Conservation (phyloP, 2,888 invertebrate species). For the Alcis repandata region DNA sequence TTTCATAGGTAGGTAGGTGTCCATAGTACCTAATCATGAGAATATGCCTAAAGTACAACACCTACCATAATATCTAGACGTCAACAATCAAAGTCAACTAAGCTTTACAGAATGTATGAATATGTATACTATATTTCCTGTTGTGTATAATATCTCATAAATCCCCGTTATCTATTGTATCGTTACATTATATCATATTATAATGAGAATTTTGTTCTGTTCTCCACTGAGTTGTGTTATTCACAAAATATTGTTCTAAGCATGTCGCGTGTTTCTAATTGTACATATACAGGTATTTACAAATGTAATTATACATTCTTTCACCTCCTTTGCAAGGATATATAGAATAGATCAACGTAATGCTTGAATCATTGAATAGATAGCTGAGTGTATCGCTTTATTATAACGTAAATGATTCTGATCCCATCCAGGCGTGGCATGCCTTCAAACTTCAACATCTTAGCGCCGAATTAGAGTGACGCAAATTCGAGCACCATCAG, state of each 20-base stretch:
- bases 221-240: slow-evolving; percentile 58
- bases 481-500: too few species aligned
- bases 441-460: neutral
- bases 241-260: slow-evolving; percentile 68
- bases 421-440: neutral
- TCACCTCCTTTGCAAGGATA: slow-evolving; percentile 26
- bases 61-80: slow-evolving; percentile 22
- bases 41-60: slow-evolving; percentile 18
- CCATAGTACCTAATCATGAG: slow-evolving; percentile 29
- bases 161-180: slow-evolving; percentile 51
- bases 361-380: slow-evolving; percentile 47
- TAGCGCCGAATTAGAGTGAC: too few species aligned
- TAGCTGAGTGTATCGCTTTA: slow-evolving; percentile 24
- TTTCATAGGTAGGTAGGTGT: slow-evolving; percentile 39
- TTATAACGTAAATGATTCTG: slow-evolving; percentile 2
- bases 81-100: slow-evolving; percentile 23
- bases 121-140: slow-evolving; percentile 45
- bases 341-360: slow-evolving; percentile 19
- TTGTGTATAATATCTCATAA: slow-evolving; percentile 53
- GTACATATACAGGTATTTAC: slow-evolving; percentile 20
- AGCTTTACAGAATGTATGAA: slow-evolving; percentile 64
- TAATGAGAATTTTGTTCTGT: slow-evolving; percentile 53
- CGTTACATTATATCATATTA: slow-evolving; percentile 52
- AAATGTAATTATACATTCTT: slow-evolving; percentile 12
- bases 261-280: slow-evolving; percentile 70